Evolutionary conservation across 1,140 invertebrate genomes (phyloP), one percentile per base, ranked within the genome.

Genomic region (Venturia canescens): DNA sequence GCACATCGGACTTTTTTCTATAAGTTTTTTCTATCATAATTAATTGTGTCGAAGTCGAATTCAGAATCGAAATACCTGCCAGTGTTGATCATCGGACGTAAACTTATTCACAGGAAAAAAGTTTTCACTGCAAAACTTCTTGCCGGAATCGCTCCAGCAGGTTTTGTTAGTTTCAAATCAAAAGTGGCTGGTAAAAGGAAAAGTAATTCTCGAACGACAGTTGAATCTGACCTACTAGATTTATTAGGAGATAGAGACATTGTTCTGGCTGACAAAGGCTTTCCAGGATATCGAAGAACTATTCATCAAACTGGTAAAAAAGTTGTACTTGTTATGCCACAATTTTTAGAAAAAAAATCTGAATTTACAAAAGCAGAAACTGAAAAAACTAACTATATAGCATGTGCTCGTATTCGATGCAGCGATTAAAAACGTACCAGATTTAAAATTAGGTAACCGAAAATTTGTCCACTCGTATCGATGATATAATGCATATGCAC

Each of bases 1-100:
- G n/a, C n/a, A n/a, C n/a, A n/a, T n/a, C n/a, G n/a, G n/a, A n/a
- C n/a, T n/a, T n/a, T n/a, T n/a, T n/a, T n/a, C n/a, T n/a, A n/a
- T n/a, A n/a, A n/a, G n/a, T n/a, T n/a, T n/a, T n/a, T n/a, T n/a
- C n/a, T 83, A 88, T 90, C 0, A 90, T 91, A 50, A 87, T 91
- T 81, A 90, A 91, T 80, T 90, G 89, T 76, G n/a, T n/a, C n/a
- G n/a, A n/a, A n/a, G 90, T 87, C 76, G 90, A 91, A 86, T 87
- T 92, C 71, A 82, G 82, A 83, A 88, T 88, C 29, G 86, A 91
- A 85, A 80, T 83, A 26, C 89, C 89, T 48, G 71, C 86, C 67
- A 72, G 34, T 76, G 84, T 88, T 7, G 83, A 88, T 67, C 63
- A 84, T 66, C 72, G 84, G 78, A 75, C 86, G 34, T 31, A 57